phyloP scores from a whole-genome alignment of 2,113 vertebrate species.

The Ranitomeya imitator region DNA sequence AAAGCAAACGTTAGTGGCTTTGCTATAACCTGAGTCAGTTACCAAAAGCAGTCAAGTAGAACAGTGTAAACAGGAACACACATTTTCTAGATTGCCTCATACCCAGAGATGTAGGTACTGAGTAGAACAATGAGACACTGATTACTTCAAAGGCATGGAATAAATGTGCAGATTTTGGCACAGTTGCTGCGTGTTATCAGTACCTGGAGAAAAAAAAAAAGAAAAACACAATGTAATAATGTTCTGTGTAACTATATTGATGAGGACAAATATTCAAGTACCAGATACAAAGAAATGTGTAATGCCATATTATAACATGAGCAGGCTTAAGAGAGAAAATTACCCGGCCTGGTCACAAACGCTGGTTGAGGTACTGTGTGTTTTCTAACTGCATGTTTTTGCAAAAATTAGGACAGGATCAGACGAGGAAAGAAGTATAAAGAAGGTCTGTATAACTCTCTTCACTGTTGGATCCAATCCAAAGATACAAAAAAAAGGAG shows the following conservation, averaged over 20 bases:
- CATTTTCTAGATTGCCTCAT: slow-evolving; percentile 31
- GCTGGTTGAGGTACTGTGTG: neutral
- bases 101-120: slow-evolving; percentile 15
- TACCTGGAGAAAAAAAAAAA: neutral
- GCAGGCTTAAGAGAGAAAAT: neutral
- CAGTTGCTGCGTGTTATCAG: neutral
- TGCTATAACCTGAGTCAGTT: slow-evolving; percentile 26
- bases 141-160: slow-evolving; percentile 24
- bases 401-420: neutral
- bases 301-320: neutral
- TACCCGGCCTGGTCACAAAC: neutral
- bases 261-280: neutral
- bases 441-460: neutral
- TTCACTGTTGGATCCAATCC: neutral
- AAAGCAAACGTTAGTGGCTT: slow-evolving; percentile 38
- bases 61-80: slow-evolving; percentile 50
- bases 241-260: neutral
- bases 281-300: neutral
- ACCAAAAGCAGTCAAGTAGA: slow-evolving; percentile 37
- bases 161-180: slow-evolving; percentile 15
- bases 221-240: neutral
- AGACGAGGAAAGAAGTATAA: neutral
- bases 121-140: slow-evolving; percentile 35
- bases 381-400: neutral
- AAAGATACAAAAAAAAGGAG: neutral